Conservation (phyloP, 2,888 invertebrate species). For the Nomada lathburiana region DNA sequence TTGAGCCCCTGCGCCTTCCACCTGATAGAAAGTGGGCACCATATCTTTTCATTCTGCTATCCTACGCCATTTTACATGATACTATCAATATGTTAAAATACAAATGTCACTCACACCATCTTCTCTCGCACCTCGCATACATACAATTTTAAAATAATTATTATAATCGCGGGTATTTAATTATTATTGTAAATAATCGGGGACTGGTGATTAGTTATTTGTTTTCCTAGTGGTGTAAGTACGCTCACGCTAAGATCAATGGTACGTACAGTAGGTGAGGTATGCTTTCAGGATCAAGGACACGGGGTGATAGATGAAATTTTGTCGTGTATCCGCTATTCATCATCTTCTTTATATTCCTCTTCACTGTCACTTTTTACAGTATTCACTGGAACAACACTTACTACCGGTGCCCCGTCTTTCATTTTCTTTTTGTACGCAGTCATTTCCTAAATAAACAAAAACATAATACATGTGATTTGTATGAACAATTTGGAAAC, state of each 20-base stretch:
- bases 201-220: constrained; percentile 83
- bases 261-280: constrained; percentile 85
- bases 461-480: not conserved
- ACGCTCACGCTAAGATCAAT: constrained; percentile 85
- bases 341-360: constrained; percentile 87
- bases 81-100: constrained; percentile 85
- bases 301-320: constrained; percentile 84
- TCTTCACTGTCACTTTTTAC: constrained; percentile 87
- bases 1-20: constrained; percentile 78
- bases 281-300: constrained; percentile 84
- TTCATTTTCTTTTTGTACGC: constrained; percentile 92
- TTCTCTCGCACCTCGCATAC: constrained; percentile 79
- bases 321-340: constrained; percentile 84
- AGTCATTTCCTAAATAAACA: constrained; percentile 90
- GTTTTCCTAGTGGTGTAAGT: constrained; percentile 84
- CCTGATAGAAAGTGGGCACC: constrained; percentile 68
- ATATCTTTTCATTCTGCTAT: constrained; percentile 74
- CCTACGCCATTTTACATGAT: constrained; percentile 84
- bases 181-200: constrained; percentile 83
- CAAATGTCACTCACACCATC: constrained; percentile 83
- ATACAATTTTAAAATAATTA: constrained; percentile 84
- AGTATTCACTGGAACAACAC: constrained; percentile 85
- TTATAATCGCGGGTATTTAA: constrained; percentile 81
- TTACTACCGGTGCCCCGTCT: constrained; percentile 84
- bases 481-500: not conserved